Conservation (phyloP, 1,140 invertebrate genomes). For the Drosophila sulfurigaster region DNA sequence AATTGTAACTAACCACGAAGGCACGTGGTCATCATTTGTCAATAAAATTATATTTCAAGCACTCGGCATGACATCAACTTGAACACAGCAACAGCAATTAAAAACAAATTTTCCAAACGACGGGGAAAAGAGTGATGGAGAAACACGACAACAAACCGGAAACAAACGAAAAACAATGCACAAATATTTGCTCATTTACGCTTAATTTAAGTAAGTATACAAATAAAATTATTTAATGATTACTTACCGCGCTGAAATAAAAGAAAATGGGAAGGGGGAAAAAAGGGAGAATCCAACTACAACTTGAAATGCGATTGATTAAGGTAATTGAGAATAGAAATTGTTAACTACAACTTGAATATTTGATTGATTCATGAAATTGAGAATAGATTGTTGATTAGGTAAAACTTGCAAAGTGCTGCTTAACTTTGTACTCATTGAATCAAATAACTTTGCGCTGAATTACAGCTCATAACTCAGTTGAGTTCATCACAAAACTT, state of each 20-base stretch:
- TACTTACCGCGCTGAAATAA: conserved; percentile 72
- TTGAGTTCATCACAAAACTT: too few species aligned
- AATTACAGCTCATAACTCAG: too few species aligned
- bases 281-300: background rate
- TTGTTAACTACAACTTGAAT: background rate
- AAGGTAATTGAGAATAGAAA: too few species aligned
- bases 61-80: conserved; percentile 18
- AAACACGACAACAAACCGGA: conserved; percentile 21
- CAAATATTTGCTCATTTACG: conserved; percentile 76
- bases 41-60: conserved; percentile 11
- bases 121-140: conserved; percentile 7
- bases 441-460: too few species aligned
- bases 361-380: background rate
- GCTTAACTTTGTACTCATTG: too few species aligned
- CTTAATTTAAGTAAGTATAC: conserved; percentile 57
- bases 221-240: conserved; percentile 37
- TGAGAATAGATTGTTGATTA: too few species aligned
- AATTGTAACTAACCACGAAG: conserved; percentile 16
- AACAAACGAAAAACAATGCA: conserved; percentile 58
- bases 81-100: conserved; percentile 58
- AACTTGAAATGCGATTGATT: background rate
- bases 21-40: conserved; percentile 19
- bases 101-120: conserved; percentile 62
- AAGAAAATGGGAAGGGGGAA: background rate
- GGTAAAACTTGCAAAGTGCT: too few species aligned